Percentiles rank a stretch among this genome's conserved stretches.
Conservation (phyloP, 1,140 invertebrate species). For the Lucilia cuprina region DNA sequence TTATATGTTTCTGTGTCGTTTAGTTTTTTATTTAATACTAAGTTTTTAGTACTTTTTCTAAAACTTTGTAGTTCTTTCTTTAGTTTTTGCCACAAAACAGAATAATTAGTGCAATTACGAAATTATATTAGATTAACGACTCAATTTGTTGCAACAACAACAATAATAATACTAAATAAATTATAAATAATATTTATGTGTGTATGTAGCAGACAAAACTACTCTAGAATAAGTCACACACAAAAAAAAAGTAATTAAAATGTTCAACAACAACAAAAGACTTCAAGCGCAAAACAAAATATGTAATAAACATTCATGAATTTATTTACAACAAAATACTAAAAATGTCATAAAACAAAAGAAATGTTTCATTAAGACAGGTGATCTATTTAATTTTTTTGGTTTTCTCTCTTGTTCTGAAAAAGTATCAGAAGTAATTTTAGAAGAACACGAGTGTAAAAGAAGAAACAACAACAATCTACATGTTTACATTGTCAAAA, state of each 20-base stretch:
- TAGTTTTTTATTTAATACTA: not conserved
- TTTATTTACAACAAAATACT: not conserved
- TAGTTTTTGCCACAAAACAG: not conserved
- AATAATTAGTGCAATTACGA: not conserved
- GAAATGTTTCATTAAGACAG: not conserved
- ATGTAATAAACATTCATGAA: not conserved
- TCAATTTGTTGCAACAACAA: not conserved
- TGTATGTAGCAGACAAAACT: not conserved
- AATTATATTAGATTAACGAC: conserved; percentile 15
- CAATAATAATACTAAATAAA: not conserved
- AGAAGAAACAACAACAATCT: not conserved
- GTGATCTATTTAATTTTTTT: not conserved
- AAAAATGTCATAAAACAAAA: not conserved
- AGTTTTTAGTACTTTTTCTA: not conserved
- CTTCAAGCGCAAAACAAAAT: not conserved
- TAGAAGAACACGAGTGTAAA: not conserved
- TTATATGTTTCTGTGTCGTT: conserved; percentile 5
- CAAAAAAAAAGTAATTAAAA: not conserved
- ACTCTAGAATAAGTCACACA: not conserved
- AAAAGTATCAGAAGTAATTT: not conserved
- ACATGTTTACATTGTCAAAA: not conserved
- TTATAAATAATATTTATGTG: too few species aligned
- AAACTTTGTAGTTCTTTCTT: not conserved
- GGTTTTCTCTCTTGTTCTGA: not conserved
- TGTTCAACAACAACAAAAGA: not conserved